Evolutionary conservation across 2,888 invertebrate species (phyloP).

Genomic region (Matsumyia berberina): DNA sequence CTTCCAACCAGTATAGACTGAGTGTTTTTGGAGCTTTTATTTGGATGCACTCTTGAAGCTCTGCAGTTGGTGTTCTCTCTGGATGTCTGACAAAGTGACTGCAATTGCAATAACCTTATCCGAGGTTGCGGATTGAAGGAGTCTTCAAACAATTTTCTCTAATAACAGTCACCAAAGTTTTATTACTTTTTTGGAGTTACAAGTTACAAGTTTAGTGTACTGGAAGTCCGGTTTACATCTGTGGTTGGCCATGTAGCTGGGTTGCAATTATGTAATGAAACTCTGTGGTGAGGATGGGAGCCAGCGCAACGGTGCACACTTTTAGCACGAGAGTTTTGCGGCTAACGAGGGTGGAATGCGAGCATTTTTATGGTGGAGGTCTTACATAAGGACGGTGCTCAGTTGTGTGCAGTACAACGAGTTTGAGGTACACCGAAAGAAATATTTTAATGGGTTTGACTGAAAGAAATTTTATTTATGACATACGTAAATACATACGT

Average conservation of each 20-base stretch:
- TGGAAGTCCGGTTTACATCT: conserved; percentile 53
- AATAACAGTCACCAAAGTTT: conserved; percentile 31
- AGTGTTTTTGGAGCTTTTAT: conserved; percentile 50
- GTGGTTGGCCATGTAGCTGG: conserved; percentile 57
- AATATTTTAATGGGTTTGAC: not conserved
- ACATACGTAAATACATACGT: too few relatives aligned
- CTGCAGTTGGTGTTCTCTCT: conserved; percentile 2
- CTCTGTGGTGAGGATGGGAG: conserved; percentile 47
- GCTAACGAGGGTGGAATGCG: conserved; percentile 4
- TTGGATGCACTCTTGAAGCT: conserved; percentile 60
- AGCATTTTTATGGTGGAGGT: conserved; percentile 26
- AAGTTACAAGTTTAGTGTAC: conserved; percentile 7
- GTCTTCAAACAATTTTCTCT: conserved; percentile 15
- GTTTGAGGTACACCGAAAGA: conserved; percentile 3
- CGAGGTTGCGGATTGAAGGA: conserved; percentile 42
- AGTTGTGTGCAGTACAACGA: not conserved
- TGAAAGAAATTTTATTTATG: too few relatives aligned
- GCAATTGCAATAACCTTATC: conserved; percentile 36
- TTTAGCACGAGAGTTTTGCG: conserved; percentile 8
- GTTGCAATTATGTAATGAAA: conserved; percentile 52
- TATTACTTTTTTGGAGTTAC: conserved; percentile 30
- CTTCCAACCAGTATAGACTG: conserved; percentile 4
- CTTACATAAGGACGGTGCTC: conserved; percentile 45
- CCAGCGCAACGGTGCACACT: not conserved
- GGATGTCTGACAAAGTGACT: not conserved